Base-by-base conservation (phyloP, 2,888 invertebrate species). In the Hirtodrosophila cameraria region DNA sequence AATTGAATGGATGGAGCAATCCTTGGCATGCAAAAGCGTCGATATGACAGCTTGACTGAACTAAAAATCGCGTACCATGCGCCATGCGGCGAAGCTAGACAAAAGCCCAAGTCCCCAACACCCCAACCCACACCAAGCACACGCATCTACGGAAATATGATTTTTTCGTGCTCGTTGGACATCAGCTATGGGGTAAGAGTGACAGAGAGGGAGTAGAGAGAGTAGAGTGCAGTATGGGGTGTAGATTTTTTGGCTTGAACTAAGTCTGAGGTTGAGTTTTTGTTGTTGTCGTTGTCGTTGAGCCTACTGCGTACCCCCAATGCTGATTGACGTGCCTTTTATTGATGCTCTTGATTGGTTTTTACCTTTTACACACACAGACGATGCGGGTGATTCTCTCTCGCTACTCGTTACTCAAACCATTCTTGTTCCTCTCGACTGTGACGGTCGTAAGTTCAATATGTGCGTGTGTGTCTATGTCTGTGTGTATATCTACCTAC, bases 301-400 rank as follows among this genome's bases (percentile, higher is more conserved):
- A 66, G 77, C 75, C 80, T 79, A 74, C 62, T 27, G 13, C 18
- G 35, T 30, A n/a, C 13, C 27, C 45, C 20, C 59, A 50, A 67
- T 66, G 86, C 87, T 90, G 90, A 90, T 90, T 89, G 89, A 90
- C 90, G 89, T 88, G 88, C 88, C 86, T 90, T 90, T 90, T 89
- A 89, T 90, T 90, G 90, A 90, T 90, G 90, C 86, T 89, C 88
- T 89, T 90, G 90, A 90, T 90, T 90, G 90, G 88, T 89, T 89
- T 89, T 89, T 89, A 88, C 88, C 88, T 88, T 81, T 83, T 86
- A 67, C 36, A 50, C 58, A 46, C 33, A 46, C 61, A 70, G 48
- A 45, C 53, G 61, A 81, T 78, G 75, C 85, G 75, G 82, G 76
- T 33, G 49, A 5, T 33, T n/a, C n/a, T n/a, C 46, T 27, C 30